These are phyloP conservation scores for Drosophila auraria DNA, from an alignment of 1,140 invertebrate species.

Conservation along the genomic window DNA sequence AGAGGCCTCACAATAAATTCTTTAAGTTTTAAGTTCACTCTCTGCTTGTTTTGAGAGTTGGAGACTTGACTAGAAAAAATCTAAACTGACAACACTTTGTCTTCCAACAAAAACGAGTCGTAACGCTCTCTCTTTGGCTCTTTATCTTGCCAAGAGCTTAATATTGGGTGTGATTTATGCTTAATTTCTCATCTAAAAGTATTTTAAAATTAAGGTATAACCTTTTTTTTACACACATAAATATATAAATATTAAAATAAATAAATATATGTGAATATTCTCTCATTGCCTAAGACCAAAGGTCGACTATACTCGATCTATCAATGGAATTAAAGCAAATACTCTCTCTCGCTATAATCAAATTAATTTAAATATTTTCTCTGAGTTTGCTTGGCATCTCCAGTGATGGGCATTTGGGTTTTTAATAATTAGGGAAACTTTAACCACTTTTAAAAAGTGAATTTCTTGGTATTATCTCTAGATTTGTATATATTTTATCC, in stretches of 20 bases:
- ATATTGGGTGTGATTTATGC: neutral
- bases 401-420: neutral
- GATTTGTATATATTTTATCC: rapidly evolving
- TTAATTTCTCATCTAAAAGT: too few species aligned
- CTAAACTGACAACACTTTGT: neutral
- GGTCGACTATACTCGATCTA: neutral
- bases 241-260: neutral
- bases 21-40: too few species aligned
- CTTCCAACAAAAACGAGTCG: neutral
- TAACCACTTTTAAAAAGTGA: too few species aligned
- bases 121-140: neutral
- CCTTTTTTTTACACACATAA: too few species aligned
- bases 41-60: too few species aligned
- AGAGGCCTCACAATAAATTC: too few species aligned
- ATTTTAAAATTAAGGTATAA: too few species aligned
- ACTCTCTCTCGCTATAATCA: neutral
- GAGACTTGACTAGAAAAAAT: neutral
- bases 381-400: neutral
- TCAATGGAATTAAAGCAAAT: neutral
- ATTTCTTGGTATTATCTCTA: too few species aligned
- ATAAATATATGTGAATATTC: neutral
- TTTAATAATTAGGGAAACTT: neutral
- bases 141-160: neutral
- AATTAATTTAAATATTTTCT: constrained; percentile 8
- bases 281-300: neutral